Evolutionary conservation across 2,888 invertebrate species (phyloP).

Genomic region (Serrognathus titanus): DNA sequence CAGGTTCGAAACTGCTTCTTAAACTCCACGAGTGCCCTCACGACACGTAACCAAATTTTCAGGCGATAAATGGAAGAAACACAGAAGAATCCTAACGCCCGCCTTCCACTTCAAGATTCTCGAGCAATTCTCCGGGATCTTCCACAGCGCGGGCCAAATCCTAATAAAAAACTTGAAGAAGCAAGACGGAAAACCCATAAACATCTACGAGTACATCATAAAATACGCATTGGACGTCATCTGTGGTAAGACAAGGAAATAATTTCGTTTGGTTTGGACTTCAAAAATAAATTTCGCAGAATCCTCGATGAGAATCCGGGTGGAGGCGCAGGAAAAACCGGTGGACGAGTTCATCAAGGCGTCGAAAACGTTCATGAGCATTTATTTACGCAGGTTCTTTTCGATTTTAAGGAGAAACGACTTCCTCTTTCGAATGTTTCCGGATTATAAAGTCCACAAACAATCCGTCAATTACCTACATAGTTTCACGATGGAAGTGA

Average conservation of each 20-base stretch:
- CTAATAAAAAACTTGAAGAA: conserved; percentile 38
- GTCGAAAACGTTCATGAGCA: conserved; percentile 15
- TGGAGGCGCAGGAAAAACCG: conserved; percentile 20
- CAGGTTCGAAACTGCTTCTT: conserved; percentile 12
- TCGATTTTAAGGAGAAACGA: conserved; percentile 25
- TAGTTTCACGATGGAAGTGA: conserved; percentile 21
- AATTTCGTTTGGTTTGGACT: background rate
- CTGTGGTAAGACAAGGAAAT: conserved; percentile 38
- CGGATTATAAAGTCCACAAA: conserved; percentile 19
- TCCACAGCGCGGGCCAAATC: conserved; percentile 47
- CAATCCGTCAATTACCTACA: conserved; percentile 20
- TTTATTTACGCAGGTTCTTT: conserved; percentile 24
- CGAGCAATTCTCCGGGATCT: conserved; percentile 44
- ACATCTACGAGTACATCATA: conserved; percentile 49
- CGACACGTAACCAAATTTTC: background rate
- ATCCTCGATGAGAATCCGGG: conserved; percentile 26
- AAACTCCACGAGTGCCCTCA: too few relatives aligned
- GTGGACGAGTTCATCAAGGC: conserved; percentile 18
- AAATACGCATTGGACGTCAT: conserved; percentile 48
- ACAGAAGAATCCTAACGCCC: conserved; percentile 49
- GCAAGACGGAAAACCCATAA: conserved; percentile 29
- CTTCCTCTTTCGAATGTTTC: conserved; percentile 21
- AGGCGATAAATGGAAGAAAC: conserved; percentile 48
- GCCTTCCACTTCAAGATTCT: conserved; percentile 49
- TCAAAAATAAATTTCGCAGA: conserved; percentile 14